These are phyloP conservation scores for Melikaiella ostensackeni DNA, from an alignment of 2,888 invertebrate species.

Conservation along the genomic window DNA sequence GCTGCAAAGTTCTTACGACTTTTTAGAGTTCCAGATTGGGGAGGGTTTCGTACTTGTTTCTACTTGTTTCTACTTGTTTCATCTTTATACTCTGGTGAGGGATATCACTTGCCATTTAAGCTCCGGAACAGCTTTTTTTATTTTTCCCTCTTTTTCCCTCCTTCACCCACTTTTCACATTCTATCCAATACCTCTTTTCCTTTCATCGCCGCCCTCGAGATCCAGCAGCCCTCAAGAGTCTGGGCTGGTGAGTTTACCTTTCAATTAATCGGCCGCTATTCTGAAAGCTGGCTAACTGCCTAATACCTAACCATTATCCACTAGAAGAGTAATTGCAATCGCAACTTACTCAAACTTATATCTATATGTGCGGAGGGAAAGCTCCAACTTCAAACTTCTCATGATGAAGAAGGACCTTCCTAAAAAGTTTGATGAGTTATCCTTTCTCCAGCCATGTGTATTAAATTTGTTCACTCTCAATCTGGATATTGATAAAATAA, in stretches of 20 bases:
- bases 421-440: too few species aligned
- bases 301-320: slow-evolving; percentile 73
- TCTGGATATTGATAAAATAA: too few species aligned
- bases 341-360: slow-evolving; percentile 59
- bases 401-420: background rate
- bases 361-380: background rate
- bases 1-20: background rate
- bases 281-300: slow-evolving; percentile 68
- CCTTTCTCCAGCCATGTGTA: too few species aligned
- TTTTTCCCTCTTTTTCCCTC: slow-evolving; percentile 19
- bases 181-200: slow-evolving; percentile 42
- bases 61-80: too few species aligned
- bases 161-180: slow-evolving; percentile 34
- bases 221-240: slow-evolving; percentile 68
- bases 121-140: too few species aligned
- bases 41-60: background rate
- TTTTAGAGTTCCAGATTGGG: background rate
- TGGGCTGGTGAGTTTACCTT: slow-evolving; percentile 74
- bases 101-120: slow-evolving; percentile 32
- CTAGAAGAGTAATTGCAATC: slow-evolving; percentile 74
- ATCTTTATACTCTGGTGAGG: slow-evolving; percentile 43
- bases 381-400: slow-evolving; percentile 5
- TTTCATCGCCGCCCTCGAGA: slow-evolving; percentile 67
- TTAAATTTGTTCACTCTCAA: too few species aligned
- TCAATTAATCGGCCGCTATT: slow-evolving; percentile 73